Base-by-base conservation (phyloP, 1,140 invertebrate species). In the Drosophila malerkotliana region DNA sequence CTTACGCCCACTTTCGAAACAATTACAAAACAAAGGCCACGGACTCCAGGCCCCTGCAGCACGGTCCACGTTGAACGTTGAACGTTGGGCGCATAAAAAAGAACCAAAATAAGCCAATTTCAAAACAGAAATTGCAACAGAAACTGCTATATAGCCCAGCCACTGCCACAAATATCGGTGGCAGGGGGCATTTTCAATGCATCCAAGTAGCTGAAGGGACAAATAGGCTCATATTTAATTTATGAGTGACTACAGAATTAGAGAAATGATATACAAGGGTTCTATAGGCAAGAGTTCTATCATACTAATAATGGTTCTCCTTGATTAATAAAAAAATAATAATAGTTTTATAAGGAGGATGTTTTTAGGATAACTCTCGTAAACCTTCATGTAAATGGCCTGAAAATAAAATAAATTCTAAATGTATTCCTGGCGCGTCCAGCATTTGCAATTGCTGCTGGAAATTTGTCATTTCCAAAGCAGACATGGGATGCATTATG, bases 101-200 rank as follows among this genome's bases (percentile, higher is more conserved):
- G 34, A 81, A 82, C 82, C 82, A 28, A 85, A 85, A 85, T 81
- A 87, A 81, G 82, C 78, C 82, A 85, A 85, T 85, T 87, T 87
- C 69, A 72, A 85, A 87, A 72, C 74, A 87, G 78, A 61, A 77
- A 84, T 85, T 80, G 73, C 63, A 67, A 67, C 77, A 75, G 64
- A 66, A 56, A 54, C 47, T 39, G 28, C 10, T 30, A 9, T 4
- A 15, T 10, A 7, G 3, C 51, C 51, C 15, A n/a, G 28, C 15
- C 28, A 3, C 30, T 41, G 26, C 5, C 6, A 28, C 21, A 39
- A 61, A 12, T 26, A 49, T 54, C 47, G 53, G 55, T 61, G 61
- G 49, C 18, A 37, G 10, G 8, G 52, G 26, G 30, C 45, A 30
- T 54, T 53, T 48, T 68, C 41, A 48, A 68, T 48, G 63, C 34